Evolutionary conservation across 1,140 invertebrate species (phyloP).

Genomic region (Acromyrmex charruanus): DNA sequence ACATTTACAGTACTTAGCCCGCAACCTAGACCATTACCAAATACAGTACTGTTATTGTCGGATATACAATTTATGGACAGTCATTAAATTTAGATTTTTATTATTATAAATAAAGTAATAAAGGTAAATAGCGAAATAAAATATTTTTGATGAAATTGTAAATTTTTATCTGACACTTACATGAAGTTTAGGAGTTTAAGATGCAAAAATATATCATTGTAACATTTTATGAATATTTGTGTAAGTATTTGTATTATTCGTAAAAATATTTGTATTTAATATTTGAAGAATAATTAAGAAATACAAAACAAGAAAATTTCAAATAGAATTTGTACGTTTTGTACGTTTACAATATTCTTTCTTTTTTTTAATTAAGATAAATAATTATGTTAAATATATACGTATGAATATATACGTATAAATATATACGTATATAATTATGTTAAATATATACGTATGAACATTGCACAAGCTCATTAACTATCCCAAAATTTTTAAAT

Average conservation of each 20-base stretch:
- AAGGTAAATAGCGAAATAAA: neutral
- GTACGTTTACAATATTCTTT: too few relatives aligned
- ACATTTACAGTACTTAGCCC: constrained; percentile 96
- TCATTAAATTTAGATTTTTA: constrained; percentile 86
- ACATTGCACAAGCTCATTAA: neutral
- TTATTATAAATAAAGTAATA: constrained; percentile 1
- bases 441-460: neutral
- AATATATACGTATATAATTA: too few relatives aligned
- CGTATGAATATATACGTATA: neutral
- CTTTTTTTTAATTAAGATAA: too few relatives aligned
- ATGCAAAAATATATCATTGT: neutral
- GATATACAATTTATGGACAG: constrained; percentile 96
- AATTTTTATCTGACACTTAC: neutral
- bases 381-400: neutral
- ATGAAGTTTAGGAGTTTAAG: neutral
- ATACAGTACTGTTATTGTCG: constrained; percentile 92
- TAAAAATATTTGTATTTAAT: neutral
- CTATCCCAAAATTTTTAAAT: neutral
- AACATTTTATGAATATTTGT: neutral
- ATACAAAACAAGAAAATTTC: neutral
- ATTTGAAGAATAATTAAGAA: neutral
- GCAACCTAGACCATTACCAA: constrained; percentile 96
- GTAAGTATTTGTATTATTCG: neutral
- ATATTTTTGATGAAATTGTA: neutral
- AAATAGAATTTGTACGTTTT: neutral